Evolutionary conservation across 1,140 invertebrate genomes (phyloP), one percentile per base, ranked within the genome.

Genomic region (Branchinecta lynchi): DNA sequence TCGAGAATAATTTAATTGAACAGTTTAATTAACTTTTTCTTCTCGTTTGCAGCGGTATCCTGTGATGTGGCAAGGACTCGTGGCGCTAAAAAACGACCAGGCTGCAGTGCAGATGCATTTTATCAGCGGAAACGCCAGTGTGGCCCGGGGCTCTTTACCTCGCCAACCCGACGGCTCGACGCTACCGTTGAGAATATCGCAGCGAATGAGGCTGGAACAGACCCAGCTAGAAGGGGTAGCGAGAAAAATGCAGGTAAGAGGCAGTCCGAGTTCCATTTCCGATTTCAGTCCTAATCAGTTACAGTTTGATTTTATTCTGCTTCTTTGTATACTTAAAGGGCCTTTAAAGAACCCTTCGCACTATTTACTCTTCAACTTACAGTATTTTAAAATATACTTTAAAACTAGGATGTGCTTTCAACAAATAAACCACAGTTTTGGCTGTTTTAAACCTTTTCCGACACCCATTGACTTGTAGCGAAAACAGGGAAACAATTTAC

Each of bases 21-120:
- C 32, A 32, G 32, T 32, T 32, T 32, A 32, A 32, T 32, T 32
- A 32, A 32, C 32, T 32, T 32, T 1, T 32, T 32, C 32, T 32
- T 32, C 32, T 32, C 32, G 1, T 71, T 78, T 78, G 2, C 83
- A 91, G 84, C 85, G 89, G 44, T 94, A 95, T 79, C 91, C 92
- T 0, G 87, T 96, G 43, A 91, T 96, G 86, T 98, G 95, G 95
- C 92, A 96, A 82, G 95, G 95, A 1, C 78, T 93, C 45, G 78
- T 98, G 72, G 93, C 91, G 0, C 80, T 98, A 45, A 98, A 98
- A 79, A 97, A 93, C 78, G 94, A 98, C 78, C 90, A 90, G 74
- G 93, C 93, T 6, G 90, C 90, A 21, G 95, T 98, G 9, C 93
- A 98, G 80, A 97, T 98, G 93, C 93, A 97, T 79, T 95, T 93